Percentiles rank a stretch among this genome's conserved stretches.
phyloP scores from a whole-genome alignment of 2,797 vertebrate species.

The Lates japonicus region DNA sequence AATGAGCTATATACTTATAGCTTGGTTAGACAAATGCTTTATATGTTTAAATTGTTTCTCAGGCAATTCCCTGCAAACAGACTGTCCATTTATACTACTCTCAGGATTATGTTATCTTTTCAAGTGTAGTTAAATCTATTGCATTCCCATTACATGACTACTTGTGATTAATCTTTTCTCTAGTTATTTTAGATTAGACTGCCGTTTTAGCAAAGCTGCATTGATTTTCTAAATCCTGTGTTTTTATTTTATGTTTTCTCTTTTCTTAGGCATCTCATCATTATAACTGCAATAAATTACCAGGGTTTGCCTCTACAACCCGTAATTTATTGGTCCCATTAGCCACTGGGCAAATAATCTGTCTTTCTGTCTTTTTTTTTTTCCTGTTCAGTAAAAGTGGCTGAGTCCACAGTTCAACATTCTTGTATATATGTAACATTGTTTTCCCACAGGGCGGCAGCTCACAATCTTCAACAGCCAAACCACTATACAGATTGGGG shows the following conservation, averaged over 20 bases:
- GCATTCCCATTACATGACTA: conserved; percentile 22
- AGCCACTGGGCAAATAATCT: conserved; percentile 93
- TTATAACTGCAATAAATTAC: conserved; percentile 95
- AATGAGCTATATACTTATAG: conserved; percentile 14
- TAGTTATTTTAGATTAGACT: conserved; percentile 60
- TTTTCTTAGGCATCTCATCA: conserved; percentile 92
- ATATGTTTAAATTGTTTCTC: conserved; percentile 13
- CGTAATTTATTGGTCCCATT: conserved; percentile 99
- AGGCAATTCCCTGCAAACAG: conserved; percentile 40
- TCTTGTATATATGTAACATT: conserved; percentile 96
- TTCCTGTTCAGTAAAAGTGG: conserved; percentile 78
- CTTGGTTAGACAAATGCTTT: conserved; percentile 22
- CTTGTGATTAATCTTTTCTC: conserved; percentile 27
- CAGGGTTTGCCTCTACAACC: conserved; percentile 87
- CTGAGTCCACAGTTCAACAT: conserved; percentile 89
- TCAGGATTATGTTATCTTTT: conserved; percentile 37
- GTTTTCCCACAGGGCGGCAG: conserved; percentile 96
- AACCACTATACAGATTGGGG: conserved; percentile 99
- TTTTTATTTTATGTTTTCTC: conserved; percentile 81
- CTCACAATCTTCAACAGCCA: conserved; percentile 99
- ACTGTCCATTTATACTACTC: conserved; percentile 42
- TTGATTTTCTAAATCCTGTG: conserved; percentile 77
- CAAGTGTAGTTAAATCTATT: conserved; percentile 24
- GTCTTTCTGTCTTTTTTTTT: conserved; percentile 80
- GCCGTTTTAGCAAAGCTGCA: conserved; percentile 93